Evolutionary conservation across 2,797 vertebrate genomes (phyloP).

Genomic region (Lacerta bilineata): DNA sequence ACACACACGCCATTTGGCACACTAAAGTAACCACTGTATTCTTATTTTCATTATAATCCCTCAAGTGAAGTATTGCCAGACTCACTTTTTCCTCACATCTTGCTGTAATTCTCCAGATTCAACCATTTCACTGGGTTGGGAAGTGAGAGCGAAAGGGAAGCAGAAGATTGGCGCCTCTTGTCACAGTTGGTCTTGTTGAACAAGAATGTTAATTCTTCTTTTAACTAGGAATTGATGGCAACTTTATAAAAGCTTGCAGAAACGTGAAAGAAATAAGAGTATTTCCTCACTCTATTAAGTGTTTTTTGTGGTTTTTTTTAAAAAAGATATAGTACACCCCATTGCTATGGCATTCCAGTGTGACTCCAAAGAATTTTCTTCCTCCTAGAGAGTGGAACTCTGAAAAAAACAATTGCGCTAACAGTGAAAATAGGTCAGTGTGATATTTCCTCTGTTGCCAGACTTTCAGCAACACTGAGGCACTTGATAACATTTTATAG

Average conservation of each 20-base stretch:
- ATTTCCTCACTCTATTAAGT: constrained; percentile 17
- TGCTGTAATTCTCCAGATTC: background rate
- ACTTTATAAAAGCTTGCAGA: background rate
- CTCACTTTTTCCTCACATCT: background rate
- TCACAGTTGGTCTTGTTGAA: constrained; percentile 30
- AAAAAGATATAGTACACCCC: background rate
- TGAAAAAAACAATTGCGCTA: constrained; percentile 23
- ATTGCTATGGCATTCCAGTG: constrained; percentile 1
- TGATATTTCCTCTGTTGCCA: constrained; percentile 26
- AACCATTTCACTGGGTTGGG: background rate
- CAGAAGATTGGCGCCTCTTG: background rate
- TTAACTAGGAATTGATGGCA: constrained; percentile 11
- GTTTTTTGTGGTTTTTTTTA: background rate
- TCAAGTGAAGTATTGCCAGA: background rate
- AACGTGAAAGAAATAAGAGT: constrained; percentile 42
- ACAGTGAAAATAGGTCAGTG: constrained; percentile 33
- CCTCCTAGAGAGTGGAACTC: constrained; percentile 7
- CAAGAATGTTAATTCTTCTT: constrained; percentile 5
- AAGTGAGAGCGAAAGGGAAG: background rate
- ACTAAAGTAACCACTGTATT: background rate
- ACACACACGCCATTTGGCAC: background rate
- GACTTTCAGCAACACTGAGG: constrained; percentile 24
- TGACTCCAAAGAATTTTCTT: constrained; percentile 37
- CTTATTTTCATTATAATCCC: background rate
- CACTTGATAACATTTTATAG: background rate